Evolutionary conservation across 2,113 vertebrate species (phyloP), one percentile per base, ranked within the genome.

Genomic region (Leptosomus discolor): DNA sequence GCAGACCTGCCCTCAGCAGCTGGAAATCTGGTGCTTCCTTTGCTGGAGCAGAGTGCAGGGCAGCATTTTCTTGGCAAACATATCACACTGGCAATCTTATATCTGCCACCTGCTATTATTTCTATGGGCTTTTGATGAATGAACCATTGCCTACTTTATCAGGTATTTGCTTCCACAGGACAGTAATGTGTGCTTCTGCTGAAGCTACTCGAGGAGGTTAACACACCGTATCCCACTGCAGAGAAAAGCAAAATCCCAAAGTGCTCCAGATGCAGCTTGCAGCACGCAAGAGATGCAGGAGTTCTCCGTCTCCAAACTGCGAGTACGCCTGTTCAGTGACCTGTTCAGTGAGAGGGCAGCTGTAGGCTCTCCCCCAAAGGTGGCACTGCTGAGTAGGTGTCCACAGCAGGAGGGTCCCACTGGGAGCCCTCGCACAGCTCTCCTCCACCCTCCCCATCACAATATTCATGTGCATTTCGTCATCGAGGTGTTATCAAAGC

Each of bases 381-480:
- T 26, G 34, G 15, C 43, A 29, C 50, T 41, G 29, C 23, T 57
- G 65, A 36, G 9, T 5, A 24, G 24, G 39, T 15, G 37, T 11
- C 51, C 8, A 1, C 19, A 70, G 34, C 45, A 15, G 12, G 32
- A 45, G 8, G 6, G n/a, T 70, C 26, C 51, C 0, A 0, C 18
- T 5, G 21, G 43, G 11, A 68, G 23, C 54, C 12, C 43, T 56
- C 22, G 22, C 32, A 48, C 21, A 24, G 45, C 41, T 24, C 64
- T 61, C 23, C 58, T 15, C 30, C 56, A 27, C 4, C 9, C 12
- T 43, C 22, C 4, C 27, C 57, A 8, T 12, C 5, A 8, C 32
- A 15, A 15, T 7, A 23, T 5, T 8, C 23, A 4, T 0, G 2
- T 8, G 2, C 27, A 3, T 30, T 43, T 0, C 0, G 29, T 20